These are phyloP conservation scores for Perccottus glenii DNA, from an alignment of 2,113 vertebrate genomes.

Conservation along the genomic window DNA sequence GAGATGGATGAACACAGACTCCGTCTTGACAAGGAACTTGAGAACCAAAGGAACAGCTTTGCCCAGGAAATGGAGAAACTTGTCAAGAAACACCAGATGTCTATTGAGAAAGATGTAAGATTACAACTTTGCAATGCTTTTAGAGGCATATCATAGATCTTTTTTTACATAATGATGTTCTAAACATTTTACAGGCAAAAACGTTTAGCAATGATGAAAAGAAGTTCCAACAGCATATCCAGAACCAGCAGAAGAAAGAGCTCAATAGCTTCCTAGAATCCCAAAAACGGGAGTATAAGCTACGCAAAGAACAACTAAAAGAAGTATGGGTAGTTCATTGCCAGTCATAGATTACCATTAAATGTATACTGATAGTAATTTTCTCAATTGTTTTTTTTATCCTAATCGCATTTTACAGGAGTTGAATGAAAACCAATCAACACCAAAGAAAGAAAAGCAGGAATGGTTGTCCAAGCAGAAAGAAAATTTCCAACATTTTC, in stretches of 20 bases:
- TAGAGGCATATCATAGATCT: neutral
- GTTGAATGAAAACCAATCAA: conserved; percentile 98
- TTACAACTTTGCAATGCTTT: conserved; percentile 14
- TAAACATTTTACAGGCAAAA: conserved; percentile 84
- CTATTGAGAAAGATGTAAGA: conserved; percentile 97
- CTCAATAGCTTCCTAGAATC: conserved; percentile 95
- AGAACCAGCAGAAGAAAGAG: conserved; percentile 98
- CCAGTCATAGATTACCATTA: too few relatives aligned
- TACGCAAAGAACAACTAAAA: conserved; percentile 97
- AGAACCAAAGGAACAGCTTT: conserved; percentile 95
- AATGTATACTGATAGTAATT: neutral
- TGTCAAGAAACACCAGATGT: conserved; percentile 94
- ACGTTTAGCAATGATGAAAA: conserved; percentile 95
- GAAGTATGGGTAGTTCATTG: conserved; percentile 77
- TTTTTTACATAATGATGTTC: conserved; percentile 8
- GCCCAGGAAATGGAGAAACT: conserved; percentile 98
- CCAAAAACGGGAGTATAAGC: conserved; percentile 97
- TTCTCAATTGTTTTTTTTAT: neutral
- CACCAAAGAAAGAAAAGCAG: conserved; percentile 98
- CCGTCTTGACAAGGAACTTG: conserved; percentile 97
- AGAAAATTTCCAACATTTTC: conserved; percentile 98
- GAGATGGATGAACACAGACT: conserved; percentile 99
- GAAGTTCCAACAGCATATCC: conserved; percentile 98
- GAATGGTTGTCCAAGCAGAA: conserved; percentile 99
- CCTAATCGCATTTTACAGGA: conserved; percentile 78